Evolutionary conservation across 1,140 invertebrate genomes (phyloP).

Genomic region (Drosophila punjabiensis): DNA sequence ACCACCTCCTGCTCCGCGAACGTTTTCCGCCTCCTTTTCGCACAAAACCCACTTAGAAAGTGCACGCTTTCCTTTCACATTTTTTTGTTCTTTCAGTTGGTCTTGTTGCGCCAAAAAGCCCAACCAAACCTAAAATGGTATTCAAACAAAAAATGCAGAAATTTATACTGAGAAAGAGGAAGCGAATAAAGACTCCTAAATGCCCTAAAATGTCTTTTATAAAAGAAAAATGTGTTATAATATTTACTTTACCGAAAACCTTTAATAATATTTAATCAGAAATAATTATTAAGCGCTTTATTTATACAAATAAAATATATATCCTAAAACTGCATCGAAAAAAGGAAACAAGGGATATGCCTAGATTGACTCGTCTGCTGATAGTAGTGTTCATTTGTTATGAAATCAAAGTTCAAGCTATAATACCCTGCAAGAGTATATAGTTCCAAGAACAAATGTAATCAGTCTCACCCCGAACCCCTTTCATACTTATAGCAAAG

Average conservation of each 20-base stretch:
- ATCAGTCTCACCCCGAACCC: background rate
- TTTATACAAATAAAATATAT: background rate
- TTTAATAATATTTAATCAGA: too few species aligned
- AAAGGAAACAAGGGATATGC: background rate
- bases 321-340: background rate
- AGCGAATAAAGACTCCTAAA: background rate
- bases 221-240: background rate
- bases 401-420: background rate
- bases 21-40: conserved; percentile 30
- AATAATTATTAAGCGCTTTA: background rate
- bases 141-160: conserved; percentile 46
- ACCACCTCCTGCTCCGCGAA: conserved; percentile 18
- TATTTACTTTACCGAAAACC: background rate
- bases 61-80: conserved; percentile 38
- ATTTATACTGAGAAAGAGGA: background rate
- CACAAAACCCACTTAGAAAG: conserved; percentile 47
- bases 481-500: background rate
- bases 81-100: conserved; percentile 29
- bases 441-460: background rate
- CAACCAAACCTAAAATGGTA: conserved; percentile 48
- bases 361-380: background rate
- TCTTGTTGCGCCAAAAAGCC: conserved; percentile 35
- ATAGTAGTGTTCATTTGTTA: background rate
- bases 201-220: conserved; percentile 13
- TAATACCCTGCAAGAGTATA: background rate